phyloP scores from a whole-genome alignment of 2,113 vertebrate species.

The Tretioscincus oriximinensis region DNA sequence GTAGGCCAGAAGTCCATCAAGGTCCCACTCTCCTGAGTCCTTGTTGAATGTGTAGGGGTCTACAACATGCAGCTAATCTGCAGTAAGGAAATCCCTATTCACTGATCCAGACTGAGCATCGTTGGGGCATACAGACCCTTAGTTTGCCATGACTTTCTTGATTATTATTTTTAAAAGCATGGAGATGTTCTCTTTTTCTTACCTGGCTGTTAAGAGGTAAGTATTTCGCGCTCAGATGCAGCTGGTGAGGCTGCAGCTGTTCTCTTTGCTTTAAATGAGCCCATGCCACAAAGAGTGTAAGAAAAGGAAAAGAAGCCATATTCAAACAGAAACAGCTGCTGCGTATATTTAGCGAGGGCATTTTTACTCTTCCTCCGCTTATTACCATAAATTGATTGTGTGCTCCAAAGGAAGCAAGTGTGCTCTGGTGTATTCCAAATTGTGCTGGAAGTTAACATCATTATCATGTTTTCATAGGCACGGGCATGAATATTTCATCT shows the following conservation, averaged over 20 bases:
- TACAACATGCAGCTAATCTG: too few relatives aligned
- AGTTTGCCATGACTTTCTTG: too few relatives aligned
- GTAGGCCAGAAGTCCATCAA: too few relatives aligned
- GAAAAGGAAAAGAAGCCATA: conserved; percentile 61
- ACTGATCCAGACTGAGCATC: too few relatives aligned
- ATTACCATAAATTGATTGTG: conserved; percentile 62
- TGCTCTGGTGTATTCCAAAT: conserved; percentile 50
- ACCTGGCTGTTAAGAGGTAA: conserved; percentile 47
- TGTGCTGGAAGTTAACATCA: conserved; percentile 47
- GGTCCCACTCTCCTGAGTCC: too few relatives aligned
- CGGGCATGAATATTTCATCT: conserved; percentile 53
- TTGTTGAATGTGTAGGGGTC: too few relatives aligned
- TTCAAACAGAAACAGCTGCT: conserved; percentile 69
- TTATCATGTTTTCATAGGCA: conserved; percentile 45
- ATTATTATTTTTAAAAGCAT: too few relatives aligned
- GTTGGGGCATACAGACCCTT: too few relatives aligned
- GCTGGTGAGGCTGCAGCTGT: conserved; percentile 67
- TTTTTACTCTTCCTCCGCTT: conserved; percentile 50
- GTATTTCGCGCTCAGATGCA: conserved; percentile 54
- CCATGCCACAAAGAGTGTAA: conserved; percentile 55
- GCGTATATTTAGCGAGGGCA: conserved; percentile 57
- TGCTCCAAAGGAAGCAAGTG: conserved; percentile 56
- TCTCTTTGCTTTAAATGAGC: conserved; percentile 41
- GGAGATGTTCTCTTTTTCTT: conserved; percentile 39
- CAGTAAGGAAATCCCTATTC: too few relatives aligned